Base-by-base conservation (phyloP, 2,797 vertebrate genomes). In the Siniperca obscura region DNA sequence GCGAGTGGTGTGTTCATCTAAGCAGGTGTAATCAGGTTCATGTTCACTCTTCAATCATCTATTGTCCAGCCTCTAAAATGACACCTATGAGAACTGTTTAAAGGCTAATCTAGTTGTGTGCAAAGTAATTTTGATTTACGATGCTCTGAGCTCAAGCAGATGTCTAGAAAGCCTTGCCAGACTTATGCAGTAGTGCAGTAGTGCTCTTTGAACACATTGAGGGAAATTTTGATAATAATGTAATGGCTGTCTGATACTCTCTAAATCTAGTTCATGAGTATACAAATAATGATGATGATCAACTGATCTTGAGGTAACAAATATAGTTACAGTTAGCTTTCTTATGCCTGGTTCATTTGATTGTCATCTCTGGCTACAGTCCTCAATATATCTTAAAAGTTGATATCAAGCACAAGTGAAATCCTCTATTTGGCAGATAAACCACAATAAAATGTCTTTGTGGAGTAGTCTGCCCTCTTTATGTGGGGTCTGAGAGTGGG, bases 401-500 rank as follows among this genome's bases (percentile, higher is more conserved):
- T 44, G 50, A 46, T 66, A 62, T 75, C 34, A 22, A 62, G 56
- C 48, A 69, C 27, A 69, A 83, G 75, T 81, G 61, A 14, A 78
- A 65, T 76, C 80, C 59, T 78, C 72, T 73, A 76, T 57, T 52
- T 74, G 7, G 46, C 77, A 52, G 66, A 82, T 46, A 86, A 59
- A 60, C 66, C 83, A 62, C 74, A 88, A 92, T 91, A 81, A 83
- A 88, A 90, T 73, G 72, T 83, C 56, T 88, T 70, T 81, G 74
- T 74, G 52, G 78, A 78, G 83, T 60, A 53, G 78, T 59, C 53
- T 34, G 76, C 48, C 56, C 74, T 74, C 86, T 89, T 90, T 88
- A 89, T 92, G 86, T 85, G 81, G 72, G 79, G 84, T 90, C 86
- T 80, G 69, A 76, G 74, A 80, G 72, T 73, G 79, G 88, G 88